Evolutionary conservation across 2,888 invertebrate species (phyloP).

Genomic region (Lamellibrachia satsuma): DNA sequence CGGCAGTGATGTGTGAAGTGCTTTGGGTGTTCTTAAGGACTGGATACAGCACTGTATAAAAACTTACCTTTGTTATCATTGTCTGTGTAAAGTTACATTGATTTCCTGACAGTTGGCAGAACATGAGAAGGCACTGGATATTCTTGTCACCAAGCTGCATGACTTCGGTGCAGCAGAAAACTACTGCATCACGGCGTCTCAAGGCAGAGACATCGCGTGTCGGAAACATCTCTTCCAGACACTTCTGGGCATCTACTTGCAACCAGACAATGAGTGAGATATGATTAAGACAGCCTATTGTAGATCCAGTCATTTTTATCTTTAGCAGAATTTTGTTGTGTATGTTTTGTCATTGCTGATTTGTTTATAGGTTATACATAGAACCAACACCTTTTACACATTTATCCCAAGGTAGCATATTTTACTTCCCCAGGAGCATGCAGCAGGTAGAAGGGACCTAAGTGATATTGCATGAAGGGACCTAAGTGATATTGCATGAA

Average conservation of each 20-base stretch:
- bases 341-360: too few relatives aligned
- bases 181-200: conserved; percentile 67
- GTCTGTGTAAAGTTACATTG: background rate
- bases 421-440: too few relatives aligned
- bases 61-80: background rate
- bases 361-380: too few relatives aligned
- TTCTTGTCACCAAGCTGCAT: conserved; percentile 68
- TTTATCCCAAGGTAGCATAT: too few relatives aligned
- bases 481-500: too few relatives aligned
- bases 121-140: conserved; percentile 68
- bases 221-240: conserved; percentile 65
- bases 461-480: too few relatives aligned
- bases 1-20: too few relatives aligned
- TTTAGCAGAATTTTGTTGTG: too few relatives aligned
- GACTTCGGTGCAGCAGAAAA: conserved; percentile 68
- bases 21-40: too few relatives aligned
- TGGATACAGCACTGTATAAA: background rate
- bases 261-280: conserved; percentile 63
- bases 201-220: conserved; percentile 56
- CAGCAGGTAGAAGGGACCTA: too few relatives aligned
- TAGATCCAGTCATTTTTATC: background rate
- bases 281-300: background rate
- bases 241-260: conserved; percentile 66
- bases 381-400: too few relatives aligned
- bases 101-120: conserved; percentile 66